phyloP scores from a whole-genome alignment of 2,888 invertebrate genomes.

The Diaperis boleti region DNA sequence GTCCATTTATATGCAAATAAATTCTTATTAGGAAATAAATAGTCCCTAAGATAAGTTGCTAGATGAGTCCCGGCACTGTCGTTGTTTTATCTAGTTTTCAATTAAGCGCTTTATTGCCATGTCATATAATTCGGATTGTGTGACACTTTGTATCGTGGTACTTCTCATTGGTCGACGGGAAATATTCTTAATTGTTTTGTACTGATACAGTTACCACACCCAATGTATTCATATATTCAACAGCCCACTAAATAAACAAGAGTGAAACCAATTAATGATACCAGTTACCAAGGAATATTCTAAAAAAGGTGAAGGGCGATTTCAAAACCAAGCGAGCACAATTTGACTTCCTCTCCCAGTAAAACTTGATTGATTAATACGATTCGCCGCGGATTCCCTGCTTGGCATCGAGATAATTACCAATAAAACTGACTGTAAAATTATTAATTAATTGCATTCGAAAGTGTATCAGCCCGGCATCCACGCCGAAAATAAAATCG shows the following conservation, averaged over 20 bases:
- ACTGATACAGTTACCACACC: slow-evolving; percentile 57
- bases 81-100: slow-evolving; percentile 36
- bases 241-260: slow-evolving; percentile 57
- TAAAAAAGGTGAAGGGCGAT: slow-evolving; percentile 51
- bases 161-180: slow-evolving; percentile 34
- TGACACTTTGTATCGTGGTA: slow-evolving; percentile 35
- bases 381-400: not conserved
- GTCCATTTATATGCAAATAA: slow-evolving; percentile 41
- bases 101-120: slow-evolving; percentile 33
- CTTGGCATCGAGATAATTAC: slow-evolving; percentile 10
- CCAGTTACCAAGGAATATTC: slow-evolving; percentile 47
- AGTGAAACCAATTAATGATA: slow-evolving; percentile 58
- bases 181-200: slow-evolving; percentile 42
- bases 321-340: slow-evolving; percentile 42
- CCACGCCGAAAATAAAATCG: slow-evolving; percentile 27
- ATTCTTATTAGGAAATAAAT: slow-evolving; percentile 37
- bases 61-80: slow-evolving; percentile 27
- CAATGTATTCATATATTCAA: slow-evolving; percentile 57
- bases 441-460: slow-evolving; percentile 22
- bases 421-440: slow-evolving; percentile 21
- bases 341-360: slow-evolving; percentile 30
- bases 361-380: slow-evolving; percentile 24
- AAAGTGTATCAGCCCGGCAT: slow-evolving; percentile 9
- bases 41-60: slow-evolving; percentile 31
- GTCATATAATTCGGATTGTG: slow-evolving; percentile 38